A percentile compares a stretch with the other conserved stretches of the same genome.
Evolutionary conservation across 1,140 invertebrate species (phyloP).

Genomic region (Bombus picipes): DNA sequence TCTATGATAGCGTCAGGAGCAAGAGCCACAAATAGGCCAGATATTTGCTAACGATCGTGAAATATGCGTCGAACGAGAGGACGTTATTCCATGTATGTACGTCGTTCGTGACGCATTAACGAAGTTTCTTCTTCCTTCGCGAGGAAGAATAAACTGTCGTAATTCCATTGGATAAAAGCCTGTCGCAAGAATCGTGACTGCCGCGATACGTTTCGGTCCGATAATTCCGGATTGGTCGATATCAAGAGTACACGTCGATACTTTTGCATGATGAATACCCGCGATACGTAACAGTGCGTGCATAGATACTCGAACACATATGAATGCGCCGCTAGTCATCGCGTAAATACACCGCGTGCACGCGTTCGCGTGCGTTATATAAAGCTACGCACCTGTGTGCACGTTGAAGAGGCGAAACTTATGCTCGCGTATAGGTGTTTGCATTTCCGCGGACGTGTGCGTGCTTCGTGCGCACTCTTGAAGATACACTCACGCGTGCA

Average conservation of each 20-base stretch:
- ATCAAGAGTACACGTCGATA: conserved; percentile 24
- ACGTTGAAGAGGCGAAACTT: conserved; percentile 6
- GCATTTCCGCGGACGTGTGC: neutral
- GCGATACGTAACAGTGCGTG: neutral
- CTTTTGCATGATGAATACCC: conserved; percentile 22
- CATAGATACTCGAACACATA: neutral
- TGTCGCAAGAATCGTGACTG: neutral
- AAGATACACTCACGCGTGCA: neutral
- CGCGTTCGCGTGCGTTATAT: neutral
- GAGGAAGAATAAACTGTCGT: neutral
- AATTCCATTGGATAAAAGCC: neutral
- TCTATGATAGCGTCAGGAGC: neutral
- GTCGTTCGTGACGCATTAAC: neutral
- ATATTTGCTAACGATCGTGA: conserved; percentile 17
- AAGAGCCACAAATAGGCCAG: neutral
- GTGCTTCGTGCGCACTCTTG: neutral
- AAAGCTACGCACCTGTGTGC: conserved; percentile 21
- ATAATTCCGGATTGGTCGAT: conserved; percentile 26
- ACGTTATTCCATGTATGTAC: neutral
- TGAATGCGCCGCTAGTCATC: neutral
- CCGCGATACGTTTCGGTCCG: conserved; percentile 2
- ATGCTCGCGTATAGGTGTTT: neutral
- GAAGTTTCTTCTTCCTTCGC: neutral
- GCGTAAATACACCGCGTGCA: conserved; percentile 7
- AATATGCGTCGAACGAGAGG: neutral